Conservation (phyloP, 2,797 vertebrate species). For the Pristis pectinata region DNA sequence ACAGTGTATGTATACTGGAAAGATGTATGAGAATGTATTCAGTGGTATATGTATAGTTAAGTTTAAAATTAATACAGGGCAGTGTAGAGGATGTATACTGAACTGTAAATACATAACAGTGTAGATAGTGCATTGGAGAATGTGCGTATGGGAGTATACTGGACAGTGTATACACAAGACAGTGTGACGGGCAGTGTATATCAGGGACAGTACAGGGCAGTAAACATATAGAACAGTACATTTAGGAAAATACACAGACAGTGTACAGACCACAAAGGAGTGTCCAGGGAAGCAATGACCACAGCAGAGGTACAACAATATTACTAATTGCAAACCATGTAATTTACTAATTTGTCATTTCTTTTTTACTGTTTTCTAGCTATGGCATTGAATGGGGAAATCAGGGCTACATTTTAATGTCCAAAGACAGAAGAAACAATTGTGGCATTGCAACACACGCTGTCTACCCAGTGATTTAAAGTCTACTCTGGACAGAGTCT, state of each 20-base stretch:
- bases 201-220: background rate
- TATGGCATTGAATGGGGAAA: conserved; percentile 65
- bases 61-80: no score
- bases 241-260: no score
- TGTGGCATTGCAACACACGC: conserved; percentile 64
- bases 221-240: no score
- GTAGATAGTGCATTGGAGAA: no score
- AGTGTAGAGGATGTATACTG: no score
- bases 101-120: no score
- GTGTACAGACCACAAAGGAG: background rate
- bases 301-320: background rate
- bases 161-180: background rate
- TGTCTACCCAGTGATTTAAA: conserved; percentile 56
- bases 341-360: background rate
- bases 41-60: no score
- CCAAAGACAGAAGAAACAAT: conserved; percentile 62
- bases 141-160: no score
- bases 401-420: conserved; percentile 62
- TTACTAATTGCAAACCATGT: background rate
- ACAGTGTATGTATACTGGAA: no score
- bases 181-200: no score
- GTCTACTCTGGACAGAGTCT: background rate
- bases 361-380: conserved; percentile 45
- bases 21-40: no score
- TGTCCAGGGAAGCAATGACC: background rate